These are phyloP conservation scores for Oophaga sylvatica DNA, from an alignment of 2,797 vertebrate genomes.

Conservation along the genomic window DNA sequence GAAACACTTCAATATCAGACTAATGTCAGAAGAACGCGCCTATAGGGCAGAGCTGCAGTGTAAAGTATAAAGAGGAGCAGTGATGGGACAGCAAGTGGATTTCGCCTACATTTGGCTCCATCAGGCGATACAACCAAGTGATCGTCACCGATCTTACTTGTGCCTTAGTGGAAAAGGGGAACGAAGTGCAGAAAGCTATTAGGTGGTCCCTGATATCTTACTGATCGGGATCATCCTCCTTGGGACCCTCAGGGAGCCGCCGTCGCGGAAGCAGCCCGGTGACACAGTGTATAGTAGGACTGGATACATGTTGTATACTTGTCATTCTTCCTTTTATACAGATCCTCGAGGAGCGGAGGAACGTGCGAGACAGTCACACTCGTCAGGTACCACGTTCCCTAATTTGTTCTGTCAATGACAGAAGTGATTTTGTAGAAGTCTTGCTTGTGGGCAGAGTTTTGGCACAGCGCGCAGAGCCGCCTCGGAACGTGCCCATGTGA, in stretches of 20 bases:
- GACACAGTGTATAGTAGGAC: background rate
- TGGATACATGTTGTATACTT: background rate
- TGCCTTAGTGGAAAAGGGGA: no score
- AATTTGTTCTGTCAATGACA: slow-evolving; percentile 54
- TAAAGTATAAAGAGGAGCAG: no score
- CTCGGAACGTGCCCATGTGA: background rate
- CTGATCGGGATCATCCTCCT: background rate
- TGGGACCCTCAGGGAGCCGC: background rate
- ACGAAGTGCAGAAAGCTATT: background rate
- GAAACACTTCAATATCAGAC: no score
- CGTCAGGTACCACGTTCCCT: slow-evolving; percentile 37
- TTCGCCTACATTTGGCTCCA: no score
- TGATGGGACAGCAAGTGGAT: no score
- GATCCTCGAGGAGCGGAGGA: background rate
- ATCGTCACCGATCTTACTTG: no score
- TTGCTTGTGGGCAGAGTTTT: slow-evolving; percentile 26
- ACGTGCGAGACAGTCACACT: background rate
- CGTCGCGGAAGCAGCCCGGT: background rate
- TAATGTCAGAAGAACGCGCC: no score
- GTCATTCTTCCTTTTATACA: background rate
- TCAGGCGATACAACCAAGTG: no score
- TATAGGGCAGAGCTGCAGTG: no score
- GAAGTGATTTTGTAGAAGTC: slow-evolving; percentile 39
- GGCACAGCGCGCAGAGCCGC: background rate
- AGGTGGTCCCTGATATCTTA: background rate